Evolutionary conservation across 2,888 invertebrate genomes (phyloP).

Genomic region (Dryocosmus kuriphilus): DNA sequence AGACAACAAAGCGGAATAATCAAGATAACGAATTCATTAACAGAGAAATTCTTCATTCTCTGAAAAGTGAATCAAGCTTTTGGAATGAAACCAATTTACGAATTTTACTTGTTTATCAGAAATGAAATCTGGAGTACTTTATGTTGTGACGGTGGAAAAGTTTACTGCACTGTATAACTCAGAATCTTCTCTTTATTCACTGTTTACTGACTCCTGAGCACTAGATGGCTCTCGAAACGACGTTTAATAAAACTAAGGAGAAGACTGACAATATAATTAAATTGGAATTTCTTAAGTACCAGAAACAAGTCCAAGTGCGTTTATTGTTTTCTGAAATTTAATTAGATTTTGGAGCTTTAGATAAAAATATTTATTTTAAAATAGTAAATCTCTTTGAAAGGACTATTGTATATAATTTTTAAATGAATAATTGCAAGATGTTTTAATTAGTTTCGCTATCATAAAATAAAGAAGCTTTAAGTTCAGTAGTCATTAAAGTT

Average conservation of each 20-base stretch:
- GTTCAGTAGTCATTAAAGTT: no score
- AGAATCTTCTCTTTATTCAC: no score
- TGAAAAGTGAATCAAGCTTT: slow-evolving; percentile 20
- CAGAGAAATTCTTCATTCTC: neutral
- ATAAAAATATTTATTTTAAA: neutral
- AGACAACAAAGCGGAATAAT: neutral
- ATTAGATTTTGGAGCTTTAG: neutral
- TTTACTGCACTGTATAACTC: no score
- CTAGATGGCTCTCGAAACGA: no score
- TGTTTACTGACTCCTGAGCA: no score
- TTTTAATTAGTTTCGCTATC: no score
- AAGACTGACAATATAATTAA: neutral
- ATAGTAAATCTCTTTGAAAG: neutral
- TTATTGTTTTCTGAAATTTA: neutral
- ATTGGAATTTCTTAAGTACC: slow-evolving; percentile 17
- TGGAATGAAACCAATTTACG: neutral
- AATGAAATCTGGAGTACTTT: neutral
- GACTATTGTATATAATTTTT: neutral
- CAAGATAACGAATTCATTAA: neutral
- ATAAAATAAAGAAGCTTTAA: no score
- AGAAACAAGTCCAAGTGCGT: neutral
- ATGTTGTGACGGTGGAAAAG: neutral
- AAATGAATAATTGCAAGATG: no score
- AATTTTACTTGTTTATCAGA: neutral
- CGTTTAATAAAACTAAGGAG: no score